A percentile compares a stretch with the other conserved stretches of the same genome.
Evolutionary conservation across 2,113 vertebrate genomes (phyloP).

Genomic region (Dipodomys ordii): DNA sequence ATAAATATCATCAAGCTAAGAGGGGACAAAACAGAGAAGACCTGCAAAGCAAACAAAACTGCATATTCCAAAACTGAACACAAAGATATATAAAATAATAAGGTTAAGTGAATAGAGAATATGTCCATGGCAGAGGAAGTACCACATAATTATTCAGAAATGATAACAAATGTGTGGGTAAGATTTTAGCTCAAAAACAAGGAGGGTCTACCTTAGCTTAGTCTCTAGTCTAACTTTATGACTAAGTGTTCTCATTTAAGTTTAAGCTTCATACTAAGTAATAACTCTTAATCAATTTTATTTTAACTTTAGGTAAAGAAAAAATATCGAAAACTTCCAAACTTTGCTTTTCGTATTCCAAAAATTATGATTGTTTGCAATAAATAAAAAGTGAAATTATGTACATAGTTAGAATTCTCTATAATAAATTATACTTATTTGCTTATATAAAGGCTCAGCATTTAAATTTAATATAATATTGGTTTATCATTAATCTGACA

Average conservation of each 20-base stretch:
- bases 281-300: background rate
- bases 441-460: background rate
- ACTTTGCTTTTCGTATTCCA: background rate
- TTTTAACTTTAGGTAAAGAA: background rate
- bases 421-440: background rate
- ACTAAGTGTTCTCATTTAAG: background rate
- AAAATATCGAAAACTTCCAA: background rate
- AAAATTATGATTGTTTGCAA: background rate
- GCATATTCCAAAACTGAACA: background rate
- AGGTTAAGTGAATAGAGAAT: background rate
- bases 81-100: background rate
- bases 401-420: background rate
- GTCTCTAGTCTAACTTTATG: background rate
- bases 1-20: conserved; percentile 46
- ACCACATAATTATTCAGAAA: background rate
- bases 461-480: background rate
- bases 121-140: background rate
- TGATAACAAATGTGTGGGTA: background rate
- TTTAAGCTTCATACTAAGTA: background rate
- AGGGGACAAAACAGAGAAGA: conserved; percentile 47
- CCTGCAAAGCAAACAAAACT: conserved; percentile 47
- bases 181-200: background rate
- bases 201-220: background rate
- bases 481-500: background rate
- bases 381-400: background rate